Conservation (phyloP, 2,113 vertebrate species). For the Nestor notabilis region DNA sequence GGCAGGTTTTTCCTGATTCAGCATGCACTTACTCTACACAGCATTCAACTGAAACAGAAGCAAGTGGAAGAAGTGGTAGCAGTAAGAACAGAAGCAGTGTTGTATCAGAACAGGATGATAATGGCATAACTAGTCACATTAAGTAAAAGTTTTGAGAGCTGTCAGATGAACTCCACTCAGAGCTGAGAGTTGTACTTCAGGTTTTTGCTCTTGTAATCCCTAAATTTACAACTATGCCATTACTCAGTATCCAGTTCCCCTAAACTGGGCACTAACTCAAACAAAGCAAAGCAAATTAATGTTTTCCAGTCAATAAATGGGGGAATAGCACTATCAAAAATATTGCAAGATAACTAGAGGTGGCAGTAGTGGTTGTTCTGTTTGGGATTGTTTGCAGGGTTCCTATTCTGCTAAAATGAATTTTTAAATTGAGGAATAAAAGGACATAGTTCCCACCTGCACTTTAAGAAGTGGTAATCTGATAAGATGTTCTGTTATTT, state of each 20-base stretch:
- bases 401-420: background rate
- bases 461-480: background rate
- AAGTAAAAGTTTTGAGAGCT: background rate
- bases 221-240: background rate
- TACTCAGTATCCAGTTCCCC: background rate
- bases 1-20: background rate
- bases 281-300: background rate
- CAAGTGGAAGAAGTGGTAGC: background rate
- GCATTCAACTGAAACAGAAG: background rate
- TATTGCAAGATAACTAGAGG: fast-evolving
- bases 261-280: background rate
- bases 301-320: background rate
- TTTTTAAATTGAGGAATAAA: background rate
- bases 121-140: fast-evolving
- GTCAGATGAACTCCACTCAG: too few species aligned
- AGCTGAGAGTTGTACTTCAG: background rate
- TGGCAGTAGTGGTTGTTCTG: background rate
- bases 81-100: background rate
- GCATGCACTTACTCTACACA: background rate
- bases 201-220: background rate
- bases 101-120: background rate
- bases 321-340: background rate
- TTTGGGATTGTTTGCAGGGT: background rate
- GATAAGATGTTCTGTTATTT: background rate
- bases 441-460: background rate